These are phyloP conservation scores for Boloria euphrosyne DNA, from an alignment of 2,888 invertebrate genomes.

Conservation along the genomic window DNA sequence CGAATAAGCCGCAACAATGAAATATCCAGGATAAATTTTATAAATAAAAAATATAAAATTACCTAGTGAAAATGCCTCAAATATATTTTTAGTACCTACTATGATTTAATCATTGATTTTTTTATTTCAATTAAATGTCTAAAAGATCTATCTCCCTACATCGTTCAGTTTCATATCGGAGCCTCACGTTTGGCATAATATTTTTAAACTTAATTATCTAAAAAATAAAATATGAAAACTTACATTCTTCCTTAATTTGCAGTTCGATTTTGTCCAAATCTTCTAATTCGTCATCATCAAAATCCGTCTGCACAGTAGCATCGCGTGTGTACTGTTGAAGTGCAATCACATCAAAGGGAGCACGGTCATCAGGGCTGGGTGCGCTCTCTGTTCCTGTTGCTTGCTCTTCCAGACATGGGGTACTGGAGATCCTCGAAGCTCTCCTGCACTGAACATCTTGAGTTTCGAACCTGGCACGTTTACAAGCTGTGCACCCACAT, in stretches of 20 bases:
- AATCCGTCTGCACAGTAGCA: constrained; percentile 79
- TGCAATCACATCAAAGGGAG: constrained; percentile 74
- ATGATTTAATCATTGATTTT: no score
- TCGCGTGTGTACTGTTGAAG: constrained; percentile 75
- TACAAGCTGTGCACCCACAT: constrained; percentile 88
- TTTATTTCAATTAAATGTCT: no score
- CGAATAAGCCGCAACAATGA: no score
- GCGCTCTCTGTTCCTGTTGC: constrained; percentile 74
- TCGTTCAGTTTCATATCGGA: no score
- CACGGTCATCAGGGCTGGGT: constrained; percentile 60
- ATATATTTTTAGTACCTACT: no score
- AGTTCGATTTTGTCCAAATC: constrained; percentile 76
- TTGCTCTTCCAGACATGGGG: constrained; percentile 42
- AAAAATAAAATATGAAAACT: constrained; percentile 47
- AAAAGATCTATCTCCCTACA: no score
- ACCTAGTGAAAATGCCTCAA: no score
- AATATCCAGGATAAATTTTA: no score
- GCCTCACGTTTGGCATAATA: not conserved
- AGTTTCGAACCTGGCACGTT: constrained; percentile 73
- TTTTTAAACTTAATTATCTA: not conserved
- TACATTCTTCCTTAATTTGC: constrained; percentile 75
- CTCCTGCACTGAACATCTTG: constrained; percentile 48
- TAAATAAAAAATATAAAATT: no score
- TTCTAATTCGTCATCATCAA: constrained; percentile 72
- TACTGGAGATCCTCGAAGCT: constrained; percentile 39